phyloP scores from a whole-genome alignment of 1,140 invertebrate genomes.

The Uloborus diversus region DNA sequence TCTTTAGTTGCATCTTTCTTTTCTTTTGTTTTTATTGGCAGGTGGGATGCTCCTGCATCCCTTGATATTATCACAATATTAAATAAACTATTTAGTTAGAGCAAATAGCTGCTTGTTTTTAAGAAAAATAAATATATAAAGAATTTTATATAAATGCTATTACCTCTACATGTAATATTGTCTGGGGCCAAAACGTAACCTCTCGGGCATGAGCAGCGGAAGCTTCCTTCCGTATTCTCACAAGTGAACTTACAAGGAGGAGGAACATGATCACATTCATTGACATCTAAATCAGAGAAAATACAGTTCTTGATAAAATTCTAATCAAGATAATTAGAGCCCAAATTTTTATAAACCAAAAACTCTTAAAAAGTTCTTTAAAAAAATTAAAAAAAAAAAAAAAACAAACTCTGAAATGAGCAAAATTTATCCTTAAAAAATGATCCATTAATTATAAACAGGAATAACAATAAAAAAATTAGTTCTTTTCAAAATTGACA shows the following conservation, averaged over 20 bases:
- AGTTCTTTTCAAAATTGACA: no score
- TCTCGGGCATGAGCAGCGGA: conserved; percentile 65
- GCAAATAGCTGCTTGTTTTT: background rate
- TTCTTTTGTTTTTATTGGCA: no score
- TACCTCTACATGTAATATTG: conserved; percentile 76
- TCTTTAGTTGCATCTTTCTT: no score
- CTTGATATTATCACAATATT: no score
- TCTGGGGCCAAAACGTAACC: conserved; percentile 72
- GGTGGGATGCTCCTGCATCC: no score
- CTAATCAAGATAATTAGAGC: no score
- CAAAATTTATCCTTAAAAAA: no score
- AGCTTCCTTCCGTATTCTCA: conserved; percentile 80
- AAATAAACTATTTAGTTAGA: background rate
- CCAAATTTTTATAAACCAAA: no score
- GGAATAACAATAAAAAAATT: no score
- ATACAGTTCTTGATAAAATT: conserved; percentile 20
- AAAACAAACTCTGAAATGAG: conserved; percentile 15
- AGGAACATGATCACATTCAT: conserved; percentile 85
- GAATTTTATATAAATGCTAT: background rate
- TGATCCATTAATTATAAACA: no score
- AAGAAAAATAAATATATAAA: background rate
- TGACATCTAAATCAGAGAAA: conserved; percentile 77
- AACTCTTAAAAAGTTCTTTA: conserved; percentile 86
- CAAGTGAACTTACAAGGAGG: conserved; percentile 79
- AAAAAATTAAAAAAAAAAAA: conserved; percentile 65